Percentiles rank a stretch among this genome's conserved stretches.
Evolutionary conservation across 2,113 vertebrate species (phyloP).

Genomic region (Nyctibius bracteatus): DNA sequence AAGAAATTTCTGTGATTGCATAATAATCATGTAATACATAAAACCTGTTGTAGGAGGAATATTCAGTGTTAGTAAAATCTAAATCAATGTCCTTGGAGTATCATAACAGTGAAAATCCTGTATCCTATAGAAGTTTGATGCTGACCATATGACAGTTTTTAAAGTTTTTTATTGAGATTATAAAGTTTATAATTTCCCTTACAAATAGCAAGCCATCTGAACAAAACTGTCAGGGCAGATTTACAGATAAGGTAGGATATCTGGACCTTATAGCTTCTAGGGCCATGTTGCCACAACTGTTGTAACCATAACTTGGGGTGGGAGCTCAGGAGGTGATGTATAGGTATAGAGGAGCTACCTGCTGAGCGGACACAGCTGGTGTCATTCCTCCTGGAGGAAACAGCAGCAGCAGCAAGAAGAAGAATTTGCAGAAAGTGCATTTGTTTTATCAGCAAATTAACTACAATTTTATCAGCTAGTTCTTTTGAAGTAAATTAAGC

Average conservation of each 20-base stretch:
- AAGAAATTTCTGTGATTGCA: background rate
- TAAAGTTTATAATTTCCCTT: background rate
- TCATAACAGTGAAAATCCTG: background rate
- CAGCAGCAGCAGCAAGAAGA: background rate
- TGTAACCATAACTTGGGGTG: background rate
- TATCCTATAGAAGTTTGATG: background rate
- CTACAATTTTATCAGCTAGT: background rate
- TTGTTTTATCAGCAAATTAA: background rate
- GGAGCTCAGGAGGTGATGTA: background rate
- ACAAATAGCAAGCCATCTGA: background rate
- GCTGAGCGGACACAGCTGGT: background rate
- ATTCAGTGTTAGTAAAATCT: background rate
- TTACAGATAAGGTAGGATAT: background rate
- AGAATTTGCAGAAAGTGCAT: background rate
- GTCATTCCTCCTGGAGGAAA: background rate
- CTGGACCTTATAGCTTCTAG: background rate
- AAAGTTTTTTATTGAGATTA: background rate
- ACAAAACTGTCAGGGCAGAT: background rate
- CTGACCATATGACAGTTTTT: background rate
- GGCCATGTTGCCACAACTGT: background rate
- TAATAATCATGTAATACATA: background rate
- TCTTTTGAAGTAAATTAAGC: background rate
- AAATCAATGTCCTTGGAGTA: background rate
- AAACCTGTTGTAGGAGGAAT: background rate
- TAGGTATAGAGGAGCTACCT: background rate